Evolutionary conservation across 2,797 vertebrate genomes (phyloP).

Genomic region (Ctenochaetus hawaiiensis): DNA sequence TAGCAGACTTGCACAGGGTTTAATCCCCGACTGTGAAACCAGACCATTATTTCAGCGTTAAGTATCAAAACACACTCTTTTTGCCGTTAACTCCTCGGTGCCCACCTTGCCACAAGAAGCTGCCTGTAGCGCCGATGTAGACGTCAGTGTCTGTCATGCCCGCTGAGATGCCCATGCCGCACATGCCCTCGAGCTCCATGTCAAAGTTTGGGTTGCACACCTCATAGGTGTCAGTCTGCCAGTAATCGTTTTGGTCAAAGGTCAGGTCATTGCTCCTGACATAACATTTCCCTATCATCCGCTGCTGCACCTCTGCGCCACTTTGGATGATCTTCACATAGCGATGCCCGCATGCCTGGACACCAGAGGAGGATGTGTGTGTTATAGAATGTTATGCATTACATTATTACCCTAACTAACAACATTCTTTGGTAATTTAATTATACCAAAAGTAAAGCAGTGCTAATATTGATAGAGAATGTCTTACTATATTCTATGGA

Average conservation of each 20-base stretch:
- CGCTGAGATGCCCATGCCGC: slow-evolving; percentile 93
- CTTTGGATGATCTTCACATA: slow-evolving; percentile 87
- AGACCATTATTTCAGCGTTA: slow-evolving; percentile 47
- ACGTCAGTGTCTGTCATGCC: slow-evolving; percentile 89
- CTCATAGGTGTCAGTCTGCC: slow-evolving; percentile 90
- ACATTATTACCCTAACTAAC: background rate
- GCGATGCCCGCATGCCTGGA: slow-evolving; percentile 93
- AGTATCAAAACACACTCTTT: slow-evolving; percentile 25
- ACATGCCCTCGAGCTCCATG: slow-evolving; percentile 89
- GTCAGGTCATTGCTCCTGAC: slow-evolving; percentile 91
- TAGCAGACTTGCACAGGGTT: slow-evolving; percentile 14
- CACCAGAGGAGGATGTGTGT: background rate
- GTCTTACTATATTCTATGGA: too few species aligned
- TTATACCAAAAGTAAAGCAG: background rate
- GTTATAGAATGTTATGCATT: background rate
- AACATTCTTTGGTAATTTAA: background rate
- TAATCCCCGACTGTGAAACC: slow-evolving; percentile 49
- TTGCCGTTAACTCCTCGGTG: background rate
- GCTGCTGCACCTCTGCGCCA: slow-evolving; percentile 84
- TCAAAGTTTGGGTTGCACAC: slow-evolving; percentile 89
- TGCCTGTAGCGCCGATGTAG: slow-evolving; percentile 89
- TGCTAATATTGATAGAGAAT: too few species aligned
- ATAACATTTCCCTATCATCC: slow-evolving; percentile 94
- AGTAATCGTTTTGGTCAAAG: slow-evolving; percentile 85
- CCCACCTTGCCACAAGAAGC: slow-evolving; percentile 93